Evolutionary conservation across 2,797 vertebrate genomes (phyloP).

Genomic region (Siniperca scherzeri): DNA sequence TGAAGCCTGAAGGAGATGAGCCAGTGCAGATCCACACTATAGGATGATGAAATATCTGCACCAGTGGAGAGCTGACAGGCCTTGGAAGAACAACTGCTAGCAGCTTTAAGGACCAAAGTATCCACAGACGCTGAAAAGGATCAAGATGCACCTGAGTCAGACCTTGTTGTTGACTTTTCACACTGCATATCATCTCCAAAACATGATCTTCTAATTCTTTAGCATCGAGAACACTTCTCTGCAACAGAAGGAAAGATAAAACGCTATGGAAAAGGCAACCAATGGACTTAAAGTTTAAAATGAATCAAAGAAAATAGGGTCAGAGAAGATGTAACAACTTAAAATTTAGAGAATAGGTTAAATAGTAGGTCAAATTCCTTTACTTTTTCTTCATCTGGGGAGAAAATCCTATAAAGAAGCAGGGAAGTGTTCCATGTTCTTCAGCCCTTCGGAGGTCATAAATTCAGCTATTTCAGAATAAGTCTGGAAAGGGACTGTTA

Average conservation of each 20-base stretch:
- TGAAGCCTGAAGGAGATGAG: background rate
- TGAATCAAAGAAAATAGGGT: background rate
- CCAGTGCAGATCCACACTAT: background rate
- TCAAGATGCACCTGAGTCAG: background rate
- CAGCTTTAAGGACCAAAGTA: background rate
- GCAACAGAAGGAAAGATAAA: background rate
- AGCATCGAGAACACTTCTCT: background rate
- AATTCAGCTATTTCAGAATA: background rate
- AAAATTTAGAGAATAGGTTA: background rate
- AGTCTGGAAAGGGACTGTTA: background rate
- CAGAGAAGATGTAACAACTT: background rate
- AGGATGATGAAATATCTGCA: slow-evolving; percentile 1
- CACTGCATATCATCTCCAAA: background rate
- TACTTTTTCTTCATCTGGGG: too few relatives aligned
- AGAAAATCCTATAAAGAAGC: background rate
- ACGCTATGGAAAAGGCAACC: background rate
- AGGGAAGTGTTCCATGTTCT: background rate
- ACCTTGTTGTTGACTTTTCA: background rate
- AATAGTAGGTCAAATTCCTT: too few relatives aligned
- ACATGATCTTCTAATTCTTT: background rate
- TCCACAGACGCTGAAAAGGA: slow-evolving; percentile 1
- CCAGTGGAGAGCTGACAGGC: background rate
- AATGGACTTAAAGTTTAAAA: background rate
- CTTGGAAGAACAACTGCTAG: background rate
- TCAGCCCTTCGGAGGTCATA: background rate